These are phyloP conservation scores for Zaprionus davidi DNA, from an alignment of 1,140 invertebrate genomes.

Conservation along the genomic window DNA sequence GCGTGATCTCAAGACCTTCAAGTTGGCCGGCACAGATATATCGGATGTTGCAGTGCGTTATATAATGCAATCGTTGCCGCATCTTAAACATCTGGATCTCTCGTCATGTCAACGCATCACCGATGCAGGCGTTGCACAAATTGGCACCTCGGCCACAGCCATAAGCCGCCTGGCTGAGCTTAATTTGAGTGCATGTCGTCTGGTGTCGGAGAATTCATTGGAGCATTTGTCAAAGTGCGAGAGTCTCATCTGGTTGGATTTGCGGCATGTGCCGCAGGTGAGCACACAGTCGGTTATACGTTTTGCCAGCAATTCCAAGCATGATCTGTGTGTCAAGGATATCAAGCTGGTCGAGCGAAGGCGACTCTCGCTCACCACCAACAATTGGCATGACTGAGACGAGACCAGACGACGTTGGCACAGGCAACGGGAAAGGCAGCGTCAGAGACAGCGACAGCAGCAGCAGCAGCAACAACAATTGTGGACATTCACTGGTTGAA, in stretches of 20 bases:
- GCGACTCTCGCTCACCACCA: conserved; percentile 31
- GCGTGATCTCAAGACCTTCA: conserved; percentile 90
- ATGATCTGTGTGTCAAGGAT: conserved; percentile 90
- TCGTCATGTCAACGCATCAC: conserved; percentile 94
- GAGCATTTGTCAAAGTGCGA: conserved; percentile 89
- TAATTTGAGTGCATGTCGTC: conserved; percentile 92
- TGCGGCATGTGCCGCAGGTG: conserved; percentile 91
- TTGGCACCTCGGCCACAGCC: conserved; percentile 86
- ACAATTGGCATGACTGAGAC: conserved; percentile 47
- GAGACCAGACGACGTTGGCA: neutral
- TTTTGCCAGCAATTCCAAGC: conserved; percentile 90
- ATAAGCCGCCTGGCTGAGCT: conserved; percentile 86
- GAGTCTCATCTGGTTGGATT: conserved; percentile 88
- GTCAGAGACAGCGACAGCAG: neutral
- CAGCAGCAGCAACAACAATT: neutral
- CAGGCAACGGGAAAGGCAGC: conserved; percentile 11
- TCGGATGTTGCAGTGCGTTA: conserved; percentile 94
- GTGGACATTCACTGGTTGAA: conserved; percentile 11
- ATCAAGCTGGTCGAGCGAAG: conserved; percentile 88
- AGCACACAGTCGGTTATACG: conserved; percentile 91
- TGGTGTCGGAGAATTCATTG: conserved; percentile 92
- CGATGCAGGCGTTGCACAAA: conserved; percentile 94
- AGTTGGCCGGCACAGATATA: conserved; percentile 93
- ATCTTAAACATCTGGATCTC: conserved; percentile 90
- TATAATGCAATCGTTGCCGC: conserved; percentile 90